Conservation (phyloP, 2,113 vertebrate genomes). For the Myiozetetes cayanensis region DNA sequence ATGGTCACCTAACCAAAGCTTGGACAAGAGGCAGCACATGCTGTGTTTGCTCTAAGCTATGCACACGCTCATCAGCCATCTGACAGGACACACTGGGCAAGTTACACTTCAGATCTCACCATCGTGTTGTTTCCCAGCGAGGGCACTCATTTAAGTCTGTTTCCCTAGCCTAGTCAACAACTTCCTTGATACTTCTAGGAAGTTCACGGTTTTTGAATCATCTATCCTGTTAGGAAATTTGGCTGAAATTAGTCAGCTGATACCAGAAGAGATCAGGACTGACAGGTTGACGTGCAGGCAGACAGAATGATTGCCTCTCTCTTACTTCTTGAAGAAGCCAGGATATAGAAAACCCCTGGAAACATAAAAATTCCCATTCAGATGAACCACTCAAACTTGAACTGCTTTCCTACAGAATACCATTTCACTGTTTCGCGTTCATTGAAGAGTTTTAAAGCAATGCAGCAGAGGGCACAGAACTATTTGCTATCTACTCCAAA, state of each 20-base stretch:
- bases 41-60: neutral
- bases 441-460: neutral
- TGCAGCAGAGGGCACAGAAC: neutral
- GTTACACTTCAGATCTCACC: neutral
- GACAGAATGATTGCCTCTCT: neutral
- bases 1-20: neutral
- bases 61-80: neutral
- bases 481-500: slow-evolving; percentile 40
- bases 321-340: neutral
- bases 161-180: neutral
- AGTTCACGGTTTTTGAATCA: neutral
- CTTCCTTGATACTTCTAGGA: neutral
- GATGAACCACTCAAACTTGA: neutral
- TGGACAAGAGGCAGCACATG: neutral
- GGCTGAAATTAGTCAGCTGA: neutral
- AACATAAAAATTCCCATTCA: neutral
- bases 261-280: neutral
- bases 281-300: neutral
- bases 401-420: neutral
- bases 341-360: neutral
- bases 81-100: neutral
- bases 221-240: neutral
- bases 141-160: neutral
- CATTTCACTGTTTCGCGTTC: neutral
- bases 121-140: neutral